phyloP scores from a whole-genome alignment of 1,140 invertebrate genomes.

The Drosophila setifemur region DNA sequence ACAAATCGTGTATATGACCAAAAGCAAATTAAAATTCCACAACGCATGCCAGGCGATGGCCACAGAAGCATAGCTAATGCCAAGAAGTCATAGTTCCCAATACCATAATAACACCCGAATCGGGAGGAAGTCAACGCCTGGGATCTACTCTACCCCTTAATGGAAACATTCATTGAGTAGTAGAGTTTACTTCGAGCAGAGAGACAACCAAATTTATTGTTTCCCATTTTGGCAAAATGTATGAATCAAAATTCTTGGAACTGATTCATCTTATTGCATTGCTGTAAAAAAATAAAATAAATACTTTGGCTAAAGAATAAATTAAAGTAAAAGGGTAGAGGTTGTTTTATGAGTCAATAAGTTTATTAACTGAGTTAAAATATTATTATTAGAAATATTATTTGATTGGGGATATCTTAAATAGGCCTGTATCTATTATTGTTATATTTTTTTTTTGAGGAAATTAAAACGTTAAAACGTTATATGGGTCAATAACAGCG shows the following conservation, averaged over 20 bases:
- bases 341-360: neutral
- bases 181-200: neutral
- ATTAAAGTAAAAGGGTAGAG: neutral
- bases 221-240: neutral
- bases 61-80: slow-evolving; percentile 65
- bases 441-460: too few species aligned
- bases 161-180: neutral
- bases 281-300: too few species aligned
- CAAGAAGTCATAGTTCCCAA: slow-evolving; percentile 63
- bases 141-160: neutral
- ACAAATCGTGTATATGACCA: slow-evolving; percentile 76
- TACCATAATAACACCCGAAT: neutral
- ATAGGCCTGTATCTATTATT: too few species aligned
- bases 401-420: too few species aligned
- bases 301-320: neutral
- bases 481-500: too few species aligned
- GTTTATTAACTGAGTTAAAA: neutral
- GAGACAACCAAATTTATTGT: neutral
- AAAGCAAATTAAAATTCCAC: slow-evolving; percentile 80
- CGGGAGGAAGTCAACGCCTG: neutral
- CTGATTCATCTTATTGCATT: neutral
- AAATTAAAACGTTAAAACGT: too few species aligned
- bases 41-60: slow-evolving; percentile 66
- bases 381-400: too few species aligned
- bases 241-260: neutral